phyloP scores from a whole-genome alignment of 2,113 vertebrate species.

The Podarcis cretensis region DNA sequence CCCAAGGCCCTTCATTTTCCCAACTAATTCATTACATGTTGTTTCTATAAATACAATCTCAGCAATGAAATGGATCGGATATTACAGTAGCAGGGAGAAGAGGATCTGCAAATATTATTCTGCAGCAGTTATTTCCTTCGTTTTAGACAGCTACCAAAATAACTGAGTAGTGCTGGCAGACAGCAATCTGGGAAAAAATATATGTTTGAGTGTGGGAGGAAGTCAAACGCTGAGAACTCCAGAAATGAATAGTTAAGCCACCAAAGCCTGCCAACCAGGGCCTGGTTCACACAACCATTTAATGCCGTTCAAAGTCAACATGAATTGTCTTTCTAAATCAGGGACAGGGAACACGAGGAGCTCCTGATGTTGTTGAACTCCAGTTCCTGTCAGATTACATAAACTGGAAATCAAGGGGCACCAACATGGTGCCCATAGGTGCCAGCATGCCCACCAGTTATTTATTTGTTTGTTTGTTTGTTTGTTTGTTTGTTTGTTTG shows the following conservation, averaged over 20 bases:
- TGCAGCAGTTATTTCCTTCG: background rate
- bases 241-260: conserved; percentile 14
- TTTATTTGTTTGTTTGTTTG: too few relatives aligned
- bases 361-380: background rate
- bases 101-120: background rate
- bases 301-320: background rate
- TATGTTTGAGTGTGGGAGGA: conserved; percentile 34
- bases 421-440: too few relatives aligned
- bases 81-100: background rate
- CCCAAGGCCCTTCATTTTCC: background rate
- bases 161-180: conserved; percentile 41
- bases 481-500: too few relatives aligned
- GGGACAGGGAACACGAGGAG: background rate
- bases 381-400: background rate
- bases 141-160: background rate
- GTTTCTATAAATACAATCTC: background rate
- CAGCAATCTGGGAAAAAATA: conserved; percentile 47
- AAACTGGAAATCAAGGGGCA: too few relatives aligned
- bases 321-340: background rate
- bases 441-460: too few relatives aligned
- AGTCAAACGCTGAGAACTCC: conserved; percentile 50
- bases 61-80: background rate
- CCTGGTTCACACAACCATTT: background rate
- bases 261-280: background rate
- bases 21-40: accelerated